Percentiles rank a stretch among this genome's conserved stretches.
Evolutionary conservation across 2,888 invertebrate genomes (phyloP).

Genomic region (Orthosia gracilis): DNA sequence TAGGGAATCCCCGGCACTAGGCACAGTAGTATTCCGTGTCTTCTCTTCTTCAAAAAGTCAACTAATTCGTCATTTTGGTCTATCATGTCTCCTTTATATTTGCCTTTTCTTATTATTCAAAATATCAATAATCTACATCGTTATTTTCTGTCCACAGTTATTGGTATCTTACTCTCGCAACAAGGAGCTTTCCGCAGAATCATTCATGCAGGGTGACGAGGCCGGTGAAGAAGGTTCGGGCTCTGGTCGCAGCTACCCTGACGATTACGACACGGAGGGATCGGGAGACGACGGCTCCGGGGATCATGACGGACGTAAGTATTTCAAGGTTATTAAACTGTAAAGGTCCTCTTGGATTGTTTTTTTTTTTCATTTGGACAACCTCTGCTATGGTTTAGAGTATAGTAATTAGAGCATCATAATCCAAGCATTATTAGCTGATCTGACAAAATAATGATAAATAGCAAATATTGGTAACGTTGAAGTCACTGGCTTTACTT

Average conservation of each 20-base stretch:
- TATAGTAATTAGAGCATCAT: neutral
- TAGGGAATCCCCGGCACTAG: too few species aligned
- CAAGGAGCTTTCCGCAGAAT: slow-evolving; percentile 80
- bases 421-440: neutral
- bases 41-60: neutral
- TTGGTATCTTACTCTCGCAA: slow-evolving; percentile 82
- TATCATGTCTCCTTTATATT: too few species aligned
- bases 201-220: slow-evolving; percentile 92
- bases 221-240: slow-evolving; percentile 91
- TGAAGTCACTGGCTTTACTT: neutral
- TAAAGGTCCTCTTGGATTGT: neutral
- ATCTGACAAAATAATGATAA: neutral
- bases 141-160: slow-evolving; percentile 73
- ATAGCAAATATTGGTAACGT: neutral
- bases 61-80: neutral
- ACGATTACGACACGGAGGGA: slow-evolving; percentile 88
- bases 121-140: neutral
- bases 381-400: neutral
- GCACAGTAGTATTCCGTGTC: too few species aligned
- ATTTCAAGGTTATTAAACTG: slow-evolving; percentile 2
- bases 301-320: slow-evolving; percentile 78
- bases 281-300: slow-evolving; percentile 89
- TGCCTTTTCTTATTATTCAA: neutral
- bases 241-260: slow-evolving; percentile 89
- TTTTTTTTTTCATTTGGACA: neutral